Percentiles rank a stretch among this genome's conserved stretches.
Evolutionary conservation across 1,140 invertebrate genomes (phyloP).

Genomic region (Helicoverpa armigera): DNA sequence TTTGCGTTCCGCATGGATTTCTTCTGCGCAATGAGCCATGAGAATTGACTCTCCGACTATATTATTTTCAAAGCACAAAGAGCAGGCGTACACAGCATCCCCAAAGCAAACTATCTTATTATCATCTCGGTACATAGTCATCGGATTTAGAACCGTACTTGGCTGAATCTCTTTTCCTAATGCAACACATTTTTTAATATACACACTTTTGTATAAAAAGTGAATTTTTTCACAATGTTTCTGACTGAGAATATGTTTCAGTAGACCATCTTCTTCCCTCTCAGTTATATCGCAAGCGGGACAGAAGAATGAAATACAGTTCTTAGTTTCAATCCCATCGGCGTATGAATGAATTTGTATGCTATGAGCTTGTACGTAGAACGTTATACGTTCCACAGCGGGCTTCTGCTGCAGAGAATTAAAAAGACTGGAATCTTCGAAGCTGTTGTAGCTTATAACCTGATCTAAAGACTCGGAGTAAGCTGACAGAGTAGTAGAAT

Average conservation of each 20-base stretch:
- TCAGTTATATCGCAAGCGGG: slow-evolving; percentile 69
- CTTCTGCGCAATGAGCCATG: slow-evolving; percentile 73
- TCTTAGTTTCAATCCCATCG: slow-evolving; percentile 65
- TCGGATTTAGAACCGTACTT: slow-evolving; percentile 79
- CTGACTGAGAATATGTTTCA: slow-evolving; percentile 77
- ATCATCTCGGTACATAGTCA: slow-evolving; percentile 81
- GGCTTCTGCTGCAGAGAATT: slow-evolving; percentile 72
- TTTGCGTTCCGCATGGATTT: slow-evolving; percentile 68
- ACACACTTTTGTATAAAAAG: slow-evolving; percentile 81
- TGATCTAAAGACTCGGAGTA: slow-evolving; percentile 80
- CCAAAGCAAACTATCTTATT: slow-evolving; percentile 85
- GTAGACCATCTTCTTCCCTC: slow-evolving; percentile 69
- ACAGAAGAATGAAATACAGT: slow-evolving; percentile 71
- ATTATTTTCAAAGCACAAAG: slow-evolving; percentile 77
- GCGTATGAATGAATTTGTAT: slow-evolving; percentile 71
- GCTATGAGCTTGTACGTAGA: slow-evolving; percentile 81
- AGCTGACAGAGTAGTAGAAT: slow-evolving; percentile 73
- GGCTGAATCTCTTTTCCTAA: slow-evolving; percentile 78
- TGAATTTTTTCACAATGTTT: slow-evolving; percentile 80
- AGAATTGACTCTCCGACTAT: slow-evolving; percentile 79
- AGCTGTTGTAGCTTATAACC: slow-evolving; percentile 78
- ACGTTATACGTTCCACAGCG: slow-evolving; percentile 77
- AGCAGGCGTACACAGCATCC: slow-evolving; percentile 79
- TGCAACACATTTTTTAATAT: slow-evolving; percentile 80
- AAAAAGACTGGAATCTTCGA: slow-evolving; percentile 71